Base-by-base conservation (phyloP, 1,140 invertebrate genomes). In the Marisa cornuarietis region DNA sequence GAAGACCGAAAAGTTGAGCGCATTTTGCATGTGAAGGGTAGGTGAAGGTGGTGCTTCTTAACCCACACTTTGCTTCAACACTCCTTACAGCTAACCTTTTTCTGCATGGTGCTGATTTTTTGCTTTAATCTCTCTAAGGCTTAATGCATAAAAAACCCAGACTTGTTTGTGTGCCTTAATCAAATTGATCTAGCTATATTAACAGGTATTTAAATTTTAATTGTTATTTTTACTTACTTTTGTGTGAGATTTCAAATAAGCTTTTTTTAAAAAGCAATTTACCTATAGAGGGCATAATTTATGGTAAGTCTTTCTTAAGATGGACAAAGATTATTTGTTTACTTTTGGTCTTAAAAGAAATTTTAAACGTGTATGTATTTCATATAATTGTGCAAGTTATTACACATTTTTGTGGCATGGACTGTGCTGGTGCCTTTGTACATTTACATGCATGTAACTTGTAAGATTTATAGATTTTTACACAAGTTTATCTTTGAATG, bases 1-100 rank as follows among this genome's bases (percentile, higher is more conserved):
- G 90, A 91, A 75, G 90, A 91, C 73, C 71, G 86, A 73, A 85
- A 85, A 62, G 88, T 90, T 52, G 87, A 90, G 65, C 76, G 88
- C 71, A 79, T 81, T 22, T 81, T 89, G 52, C 78, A 78, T 78
- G 86, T 89, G 65, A 86, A 87, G 84, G 88, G 88, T 89, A 89
- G 85, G 87, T 88, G 84, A 83, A 52, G 26, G 22, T 31, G 26
- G 3, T 11, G 11, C 54, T 58, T 58, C 54, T 58, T 58, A 58
- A 58, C 54, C 11, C 54, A 58, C 4, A 11, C 54, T 58, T 58
- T 58, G 54, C 54, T 58, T 58, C 31, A 42, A 42, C 31, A 42
- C 31, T 42, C 31, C 31, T 42, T 11, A 58, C 54, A 9, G 16
- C 54, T 58, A n/a, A 75, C 13, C 58, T 51, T 58, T 61, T 75